Percentiles rank a stretch among this genome's conserved stretches.
phyloP scores from a whole-genome alignment of 1,140 invertebrate species.

The Rhyzopertha dominica region DNA sequence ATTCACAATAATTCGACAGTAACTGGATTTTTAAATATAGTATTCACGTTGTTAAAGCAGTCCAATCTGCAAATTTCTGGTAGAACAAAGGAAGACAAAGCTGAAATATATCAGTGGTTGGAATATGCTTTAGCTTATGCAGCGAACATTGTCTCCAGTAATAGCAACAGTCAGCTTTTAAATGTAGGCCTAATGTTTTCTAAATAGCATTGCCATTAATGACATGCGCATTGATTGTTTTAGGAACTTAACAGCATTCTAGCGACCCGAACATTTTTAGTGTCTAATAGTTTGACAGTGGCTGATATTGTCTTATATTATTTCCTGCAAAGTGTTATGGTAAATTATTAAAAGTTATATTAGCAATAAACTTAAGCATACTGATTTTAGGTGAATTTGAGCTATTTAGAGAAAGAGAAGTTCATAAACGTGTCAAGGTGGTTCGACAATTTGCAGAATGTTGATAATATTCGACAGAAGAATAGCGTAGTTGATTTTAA shows the following conservation, averaged over 20 bases:
- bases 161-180: constrained; percentile 24
- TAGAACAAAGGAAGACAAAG: constrained; percentile 25
- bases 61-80: constrained; percentile 25
- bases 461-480: constrained; percentile 52
- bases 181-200: constrained; percentile 20
- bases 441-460: constrained; percentile 62
- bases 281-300: constrained; percentile 52
- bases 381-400: constrained; percentile 47
- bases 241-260: constrained; percentile 53
- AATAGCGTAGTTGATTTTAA: constrained; percentile 55
- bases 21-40: constrained; percentile 29
- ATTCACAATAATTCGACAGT: constrained; percentile 13
- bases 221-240: constrained; percentile 10
- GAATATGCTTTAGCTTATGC: constrained; percentile 37
- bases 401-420: constrained; percentile 54
- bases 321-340: constrained; percentile 52
- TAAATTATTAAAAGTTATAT: constrained; percentile 26
- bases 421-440: constrained; percentile 60
- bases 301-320: constrained; percentile 58
- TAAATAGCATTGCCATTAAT: constrained; percentile 4
- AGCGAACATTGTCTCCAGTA: constrained; percentile 11
- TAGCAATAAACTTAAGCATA: constrained; percentile 1
- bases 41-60: constrained; percentile 29
- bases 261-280: constrained; percentile 51
- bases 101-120: constrained; percentile 39